These are phyloP conservation scores for Arvicanthis niloticus DNA, from an alignment of 2,113 vertebrate species.

Conservation along the genomic window DNA sequence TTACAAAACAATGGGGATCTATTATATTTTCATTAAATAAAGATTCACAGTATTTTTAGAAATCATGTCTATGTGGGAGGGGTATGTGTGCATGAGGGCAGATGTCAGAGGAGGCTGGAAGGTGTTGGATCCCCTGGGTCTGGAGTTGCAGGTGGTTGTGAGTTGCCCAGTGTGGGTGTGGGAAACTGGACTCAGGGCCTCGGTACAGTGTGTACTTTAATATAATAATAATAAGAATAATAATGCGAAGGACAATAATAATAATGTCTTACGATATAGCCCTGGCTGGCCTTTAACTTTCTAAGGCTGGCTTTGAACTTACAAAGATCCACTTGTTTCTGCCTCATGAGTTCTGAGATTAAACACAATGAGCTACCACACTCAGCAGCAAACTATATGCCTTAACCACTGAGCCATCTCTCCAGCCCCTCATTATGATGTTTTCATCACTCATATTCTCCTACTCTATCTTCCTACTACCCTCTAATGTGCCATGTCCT, in stretches of 20 bases:
- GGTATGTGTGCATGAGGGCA: not conserved
- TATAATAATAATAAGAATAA: not conserved
- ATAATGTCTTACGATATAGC: not conserved
- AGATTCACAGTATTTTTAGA: not conserved
- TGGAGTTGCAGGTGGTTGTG: not conserved
- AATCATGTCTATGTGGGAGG: not conserved
- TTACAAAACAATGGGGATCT: not conserved
- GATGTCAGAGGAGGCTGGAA: not conserved
- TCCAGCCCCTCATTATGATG: not conserved
- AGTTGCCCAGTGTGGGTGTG: not conserved
- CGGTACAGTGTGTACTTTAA: not conserved
- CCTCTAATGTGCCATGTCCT: not conserved
- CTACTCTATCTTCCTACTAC: too few relatives aligned
- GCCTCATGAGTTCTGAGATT: not conserved
- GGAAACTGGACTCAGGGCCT: not conserved
- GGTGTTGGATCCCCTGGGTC: not conserved
- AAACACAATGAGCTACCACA: not conserved
- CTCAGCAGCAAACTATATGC: not conserved
- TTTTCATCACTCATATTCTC: not conserved
- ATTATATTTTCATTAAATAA: not conserved
- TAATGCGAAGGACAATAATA: not conserved
- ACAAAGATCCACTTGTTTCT: not conserved
- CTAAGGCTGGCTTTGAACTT: not conserved
- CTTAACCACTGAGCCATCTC: not conserved
- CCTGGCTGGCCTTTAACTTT: not conserved